Conservation (phyloP, 2,797 vertebrate genomes). For the Gobionotothen gibberifrons region DNA sequence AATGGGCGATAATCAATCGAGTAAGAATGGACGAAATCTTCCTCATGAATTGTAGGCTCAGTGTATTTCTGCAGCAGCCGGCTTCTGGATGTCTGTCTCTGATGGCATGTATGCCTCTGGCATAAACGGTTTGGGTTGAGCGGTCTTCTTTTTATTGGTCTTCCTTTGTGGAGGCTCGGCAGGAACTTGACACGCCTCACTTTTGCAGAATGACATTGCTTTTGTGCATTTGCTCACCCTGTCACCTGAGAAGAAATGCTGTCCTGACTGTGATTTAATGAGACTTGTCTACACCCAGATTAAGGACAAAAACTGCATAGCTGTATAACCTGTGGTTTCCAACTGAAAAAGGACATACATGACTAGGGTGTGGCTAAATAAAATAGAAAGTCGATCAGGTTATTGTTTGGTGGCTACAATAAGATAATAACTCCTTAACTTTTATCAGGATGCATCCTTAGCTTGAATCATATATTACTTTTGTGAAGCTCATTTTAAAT, state of each 20-base stretch:
- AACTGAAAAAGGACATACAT: background rate
- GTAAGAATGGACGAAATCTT: background rate
- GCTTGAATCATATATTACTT: too few relatives aligned
- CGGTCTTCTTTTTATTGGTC: conserved; percentile 44
- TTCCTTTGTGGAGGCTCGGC: conserved; percentile 17
- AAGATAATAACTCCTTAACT: too few relatives aligned
- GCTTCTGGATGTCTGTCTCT: background rate
- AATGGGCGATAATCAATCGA: background rate
- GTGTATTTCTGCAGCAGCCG: background rate
- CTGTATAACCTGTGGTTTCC: background rate
- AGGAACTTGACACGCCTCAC: conserved; percentile 42
- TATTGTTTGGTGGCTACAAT: background rate
- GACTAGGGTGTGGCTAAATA: background rate
- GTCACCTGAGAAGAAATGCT: too few relatives aligned
- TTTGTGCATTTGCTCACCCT: background rate
- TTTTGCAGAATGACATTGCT: background rate
- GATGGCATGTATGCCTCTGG: conserved; percentile 8
- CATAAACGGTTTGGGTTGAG: background rate
- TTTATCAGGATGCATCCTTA: too few relatives aligned
- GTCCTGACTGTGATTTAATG: background rate
- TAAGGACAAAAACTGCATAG: background rate
- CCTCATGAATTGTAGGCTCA: background rate
- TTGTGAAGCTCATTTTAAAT: background rate
- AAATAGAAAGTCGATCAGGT: background rate
- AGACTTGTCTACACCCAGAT: background rate